Base-by-base conservation (phyloP, 1,140 invertebrate species). In the Dendrolimus punctatus region DNA sequence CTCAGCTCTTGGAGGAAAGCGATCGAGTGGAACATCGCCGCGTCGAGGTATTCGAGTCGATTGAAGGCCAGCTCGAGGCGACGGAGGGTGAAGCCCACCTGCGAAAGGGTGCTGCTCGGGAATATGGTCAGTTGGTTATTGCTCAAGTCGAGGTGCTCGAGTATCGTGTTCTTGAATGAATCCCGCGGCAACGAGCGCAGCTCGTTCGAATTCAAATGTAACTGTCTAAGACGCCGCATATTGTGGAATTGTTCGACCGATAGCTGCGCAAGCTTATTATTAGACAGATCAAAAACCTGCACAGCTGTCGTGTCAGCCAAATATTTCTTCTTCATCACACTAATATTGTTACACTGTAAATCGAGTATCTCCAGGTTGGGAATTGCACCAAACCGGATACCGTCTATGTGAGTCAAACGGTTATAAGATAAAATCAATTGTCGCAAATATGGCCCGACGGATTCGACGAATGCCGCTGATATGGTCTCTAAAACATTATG, bases 31-130 rank as follows among this genome's bases (percentile, higher is more conserved):
- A 96, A 95, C 73, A 94, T 94, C 4, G 93, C 95, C 4, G 92
- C 92, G 68, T 96, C 95, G 23, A 97, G 78, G 64, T 95, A 94
- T 60, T 96, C 94, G 5, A 97, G 88, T 43, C 90, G 91, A 73
- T 97, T 97, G 45, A 90, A 87, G 1, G 92, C 90, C 57, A 97
- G 85, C 62, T 94, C 91, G 45, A 97, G 88, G 60, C 91, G 90
- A 43, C 93, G 85, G 51, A 94, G 73, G 0, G 92, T 93, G 58
- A 91, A 90, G 0, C 93, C 93, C 2, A 94, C 88, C 67, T 93
- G 92, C 2, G 90, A 80, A 47, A 95, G 87, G 0, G 92, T 90
- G 5, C 88, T 83, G 5, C 90, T 91, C 0, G 93, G 94, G 63
- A 94, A 90, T 2, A 92, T 89, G 6, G 89, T 89, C 56, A 95